Conservation (phyloP, 2,888 invertebrate genomes). For the Hemistola chrysoprasaria region DNA sequence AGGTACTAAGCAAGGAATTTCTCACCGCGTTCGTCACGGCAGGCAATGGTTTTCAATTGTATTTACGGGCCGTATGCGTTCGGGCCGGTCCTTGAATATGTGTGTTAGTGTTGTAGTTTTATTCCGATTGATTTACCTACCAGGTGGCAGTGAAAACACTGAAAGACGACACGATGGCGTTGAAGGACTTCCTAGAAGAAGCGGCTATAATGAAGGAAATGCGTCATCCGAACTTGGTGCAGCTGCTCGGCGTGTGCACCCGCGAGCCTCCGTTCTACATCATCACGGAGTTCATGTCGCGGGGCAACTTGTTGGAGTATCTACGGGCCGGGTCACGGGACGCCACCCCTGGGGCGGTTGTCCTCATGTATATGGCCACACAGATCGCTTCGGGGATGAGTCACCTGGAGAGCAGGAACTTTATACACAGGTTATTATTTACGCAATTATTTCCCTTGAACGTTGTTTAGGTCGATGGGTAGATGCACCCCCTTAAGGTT, state of each 20-base stretch:
- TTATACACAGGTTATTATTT: conserved; percentile 89
- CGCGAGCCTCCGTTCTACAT: conserved; percentile 99
- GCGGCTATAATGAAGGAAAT: conserved; percentile 99
- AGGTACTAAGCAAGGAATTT: too few species aligned
- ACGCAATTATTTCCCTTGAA: background rate
- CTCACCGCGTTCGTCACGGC: too few species aligned
- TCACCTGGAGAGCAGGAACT: conserved; percentile 96
- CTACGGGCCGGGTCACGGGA: conserved; percentile 92
- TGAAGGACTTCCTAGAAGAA: conserved; percentile 99
- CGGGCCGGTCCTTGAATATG: too few species aligned
- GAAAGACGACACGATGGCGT: conserved; percentile 99
- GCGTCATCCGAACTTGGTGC: conserved; percentile 99
- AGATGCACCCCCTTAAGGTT: too few species aligned
- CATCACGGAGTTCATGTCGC: conserved; percentile 99
- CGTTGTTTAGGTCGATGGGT: too few species aligned
- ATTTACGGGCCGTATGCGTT: too few species aligned
- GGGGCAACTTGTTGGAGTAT: conserved; percentile 98
- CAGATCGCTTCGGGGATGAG: conserved; percentile 99
- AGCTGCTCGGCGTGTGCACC: conserved; percentile 98
- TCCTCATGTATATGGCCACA: conserved; percentile 99
- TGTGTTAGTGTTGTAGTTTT: too few species aligned
- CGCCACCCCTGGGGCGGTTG: conserved; percentile 95
- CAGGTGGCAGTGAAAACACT: conserved; percentile 97
- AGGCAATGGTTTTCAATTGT: too few species aligned
- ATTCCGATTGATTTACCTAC: too few species aligned